Evolutionary conservation across 2,797 vertebrate genomes (phyloP).

Genomic region (Oceanodroma leucorhoa): DNA sequence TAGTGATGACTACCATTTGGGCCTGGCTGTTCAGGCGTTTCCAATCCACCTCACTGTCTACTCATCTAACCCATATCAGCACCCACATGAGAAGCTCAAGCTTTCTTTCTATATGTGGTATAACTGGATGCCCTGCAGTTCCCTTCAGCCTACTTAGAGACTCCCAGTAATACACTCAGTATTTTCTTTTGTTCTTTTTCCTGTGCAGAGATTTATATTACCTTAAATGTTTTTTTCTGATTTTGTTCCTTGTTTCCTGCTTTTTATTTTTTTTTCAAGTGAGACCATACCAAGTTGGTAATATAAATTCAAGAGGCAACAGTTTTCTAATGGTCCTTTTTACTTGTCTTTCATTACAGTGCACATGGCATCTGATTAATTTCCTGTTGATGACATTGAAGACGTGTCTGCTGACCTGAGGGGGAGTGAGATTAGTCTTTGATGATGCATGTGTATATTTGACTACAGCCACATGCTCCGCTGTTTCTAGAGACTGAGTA

Average conservation of each 20-base stretch:
- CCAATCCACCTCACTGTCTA: not conserved
- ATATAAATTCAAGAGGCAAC: not conserved
- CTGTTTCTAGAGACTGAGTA: not conserved
- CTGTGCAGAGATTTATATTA: not conserved
- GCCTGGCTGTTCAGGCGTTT: fast-evolving
- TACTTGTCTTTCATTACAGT: not conserved
- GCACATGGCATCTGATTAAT: not conserved
- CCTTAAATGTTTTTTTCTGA: not conserved
- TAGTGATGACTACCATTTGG: not conserved
- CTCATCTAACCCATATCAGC: not conserved
- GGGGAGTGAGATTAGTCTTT: not conserved
- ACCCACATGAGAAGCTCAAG: not conserved
- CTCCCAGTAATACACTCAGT: not conserved
- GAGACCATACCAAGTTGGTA: not conserved
- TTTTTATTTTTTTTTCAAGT: not conserved
- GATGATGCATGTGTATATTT: not conserved
- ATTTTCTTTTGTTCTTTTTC: not conserved
- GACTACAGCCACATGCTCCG: fast-evolving
- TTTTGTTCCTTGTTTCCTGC: not conserved
- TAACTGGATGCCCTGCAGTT: not conserved
- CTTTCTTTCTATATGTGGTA: not conserved
- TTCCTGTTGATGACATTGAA: not conserved
- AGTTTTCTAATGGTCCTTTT: not conserved
- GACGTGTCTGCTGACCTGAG: not conserved
- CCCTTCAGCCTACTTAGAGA: not conserved